Conservation (phyloP, 2,888 invertebrate species). For the Timandra comae region DNA sequence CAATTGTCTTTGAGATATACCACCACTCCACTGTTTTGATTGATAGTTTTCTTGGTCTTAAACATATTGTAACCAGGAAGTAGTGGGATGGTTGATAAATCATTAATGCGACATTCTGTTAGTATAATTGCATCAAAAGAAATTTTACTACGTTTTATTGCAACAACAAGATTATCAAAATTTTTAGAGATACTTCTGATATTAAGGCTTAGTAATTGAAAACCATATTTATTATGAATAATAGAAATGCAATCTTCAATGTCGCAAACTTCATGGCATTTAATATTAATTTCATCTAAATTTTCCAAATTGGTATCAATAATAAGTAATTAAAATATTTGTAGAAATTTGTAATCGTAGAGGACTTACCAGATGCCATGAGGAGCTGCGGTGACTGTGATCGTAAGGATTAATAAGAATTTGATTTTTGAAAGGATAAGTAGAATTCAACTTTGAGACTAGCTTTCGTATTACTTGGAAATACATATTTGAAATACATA, state of each 20-base stretch:
- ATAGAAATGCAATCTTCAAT: conserved; percentile 1
- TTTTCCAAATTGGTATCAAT: conserved; percentile 1
- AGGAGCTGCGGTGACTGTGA: too few relatives aligned
- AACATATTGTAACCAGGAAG: conserved; percentile 3
- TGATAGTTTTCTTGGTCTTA: conserved; percentile 1
- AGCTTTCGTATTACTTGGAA: too few relatives aligned
- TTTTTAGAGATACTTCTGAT: conserved; percentile 3
- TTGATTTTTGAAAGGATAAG: too few relatives aligned
- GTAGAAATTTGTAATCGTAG: too few relatives aligned
- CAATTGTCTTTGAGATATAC: conserved; percentile 3
- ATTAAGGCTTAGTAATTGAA: conserved; percentile 4
- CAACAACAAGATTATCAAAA: conserved; percentile 1
- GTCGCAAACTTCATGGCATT: not conserved
- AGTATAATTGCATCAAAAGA: conserved; percentile 2
- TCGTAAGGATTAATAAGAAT: too few relatives aligned
- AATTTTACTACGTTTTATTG: not conserved
- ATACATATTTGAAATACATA: too few relatives aligned
- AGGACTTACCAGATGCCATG: too few relatives aligned
- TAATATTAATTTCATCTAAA: conserved; percentile 1
- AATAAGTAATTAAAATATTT: too few relatives aligned
- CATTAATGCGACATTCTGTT: conserved; percentile 3
- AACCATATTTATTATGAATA: conserved; percentile 1
- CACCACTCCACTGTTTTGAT: conserved; percentile 6
- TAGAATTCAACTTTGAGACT: too few relatives aligned
- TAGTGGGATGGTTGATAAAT: not conserved